These are phyloP conservation scores for Balearica regulorum DNA, from an alignment of 2,797 vertebrate genomes.

Conservation along the genomic window DNA sequence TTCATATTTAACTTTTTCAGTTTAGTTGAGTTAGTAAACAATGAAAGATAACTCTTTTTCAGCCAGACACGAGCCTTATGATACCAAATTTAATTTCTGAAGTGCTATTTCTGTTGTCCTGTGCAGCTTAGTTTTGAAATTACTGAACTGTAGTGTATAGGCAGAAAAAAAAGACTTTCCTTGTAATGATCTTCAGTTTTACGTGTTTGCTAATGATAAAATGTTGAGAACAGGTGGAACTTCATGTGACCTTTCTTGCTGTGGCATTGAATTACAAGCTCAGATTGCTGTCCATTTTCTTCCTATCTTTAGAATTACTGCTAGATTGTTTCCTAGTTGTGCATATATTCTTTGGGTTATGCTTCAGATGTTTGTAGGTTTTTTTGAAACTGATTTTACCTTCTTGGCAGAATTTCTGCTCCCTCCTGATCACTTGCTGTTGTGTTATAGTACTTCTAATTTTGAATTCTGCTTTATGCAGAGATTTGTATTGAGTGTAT, in stretches of 20 bases:
- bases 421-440: not conserved
- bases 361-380: not conserved
- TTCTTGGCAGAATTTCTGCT: not conserved
- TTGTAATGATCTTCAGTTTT: not conserved
- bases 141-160: not conserved
- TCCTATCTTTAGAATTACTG: not conserved
- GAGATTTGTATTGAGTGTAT: not conserved
- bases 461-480: not conserved
- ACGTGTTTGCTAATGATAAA: not conserved
- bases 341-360: not conserved
- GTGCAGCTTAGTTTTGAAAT: not conserved
- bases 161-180: not conserved
- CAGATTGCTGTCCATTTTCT: not conserved
- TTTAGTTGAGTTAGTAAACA: not conserved
- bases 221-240: not conserved
- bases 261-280: not conserved
- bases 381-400: not conserved
- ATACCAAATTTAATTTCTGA: not conserved
- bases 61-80: not conserved
- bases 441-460: not conserved
- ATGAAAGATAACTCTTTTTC: not conserved
- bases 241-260: not conserved
- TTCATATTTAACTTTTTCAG: not conserved
- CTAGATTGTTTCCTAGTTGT: not conserved
- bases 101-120: not conserved